Evolutionary conservation across 2,797 vertebrate genomes (phyloP).

Genomic region (Acanthis flammea): DNA sequence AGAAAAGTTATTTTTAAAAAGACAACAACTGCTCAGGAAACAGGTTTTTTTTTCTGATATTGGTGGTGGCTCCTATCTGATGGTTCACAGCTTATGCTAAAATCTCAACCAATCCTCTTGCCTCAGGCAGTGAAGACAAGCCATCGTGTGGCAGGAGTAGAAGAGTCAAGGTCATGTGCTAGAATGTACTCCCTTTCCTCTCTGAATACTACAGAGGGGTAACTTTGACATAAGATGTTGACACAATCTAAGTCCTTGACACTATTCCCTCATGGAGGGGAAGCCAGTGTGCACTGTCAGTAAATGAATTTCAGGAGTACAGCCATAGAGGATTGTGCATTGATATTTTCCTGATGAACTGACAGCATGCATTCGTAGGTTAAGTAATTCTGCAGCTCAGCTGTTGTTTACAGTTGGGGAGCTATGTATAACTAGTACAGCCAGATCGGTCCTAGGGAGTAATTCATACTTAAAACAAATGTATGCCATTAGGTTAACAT

Average conservation of each 20-base stretch:
- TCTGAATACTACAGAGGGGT: neutral
- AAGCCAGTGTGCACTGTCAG: neutral
- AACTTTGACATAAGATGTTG: neutral
- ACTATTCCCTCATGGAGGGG: rapidly evolving
- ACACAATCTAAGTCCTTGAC: neutral
- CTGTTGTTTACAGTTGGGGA: slow-evolving; percentile 20
- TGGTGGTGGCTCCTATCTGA: neutral
- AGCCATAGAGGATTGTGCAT: neutral
- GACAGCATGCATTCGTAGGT: neutral
- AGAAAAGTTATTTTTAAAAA: neutral
- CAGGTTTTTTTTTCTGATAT: neutral
- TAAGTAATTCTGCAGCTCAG: slow-evolving; percentile 24
- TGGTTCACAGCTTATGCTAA: neutral
- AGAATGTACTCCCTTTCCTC: neutral
- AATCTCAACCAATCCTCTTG: neutral
- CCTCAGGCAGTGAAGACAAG: neutral
- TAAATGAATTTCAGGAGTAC: neutral
- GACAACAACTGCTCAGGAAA: neutral
- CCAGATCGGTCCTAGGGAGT: neutral
- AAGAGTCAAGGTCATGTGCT: slow-evolving; percentile 31
- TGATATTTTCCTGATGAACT: neutral
- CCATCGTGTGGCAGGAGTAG: neutral
- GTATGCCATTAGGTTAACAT: neutral
- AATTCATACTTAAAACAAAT: neutral
- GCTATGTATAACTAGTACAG: slow-evolving; percentile 15